Conservation (phyloP, 2,113 vertebrate species). For the Poeciliopsis occidentalis region DNA sequence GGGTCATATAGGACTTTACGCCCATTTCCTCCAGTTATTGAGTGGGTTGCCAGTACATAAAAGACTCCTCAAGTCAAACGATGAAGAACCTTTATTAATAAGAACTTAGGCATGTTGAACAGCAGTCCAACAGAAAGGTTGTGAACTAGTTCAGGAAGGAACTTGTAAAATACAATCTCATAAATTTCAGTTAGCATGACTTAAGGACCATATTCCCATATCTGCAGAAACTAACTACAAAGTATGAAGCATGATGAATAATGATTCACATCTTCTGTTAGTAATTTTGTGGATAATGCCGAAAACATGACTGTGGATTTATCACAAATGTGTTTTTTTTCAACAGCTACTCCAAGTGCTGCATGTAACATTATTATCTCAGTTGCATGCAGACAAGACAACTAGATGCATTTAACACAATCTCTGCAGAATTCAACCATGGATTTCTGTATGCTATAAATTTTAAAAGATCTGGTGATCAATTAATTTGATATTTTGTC, state of each 20-base stretch:
- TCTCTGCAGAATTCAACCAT: neutral
- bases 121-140: no score
- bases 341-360: neutral
- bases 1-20: neutral
- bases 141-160: no score
- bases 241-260: neutral
- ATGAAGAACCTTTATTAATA: no score
- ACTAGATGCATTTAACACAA: neutral
- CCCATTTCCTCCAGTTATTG: neutral
- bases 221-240: neutral
- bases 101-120: no score
- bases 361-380: neutral
- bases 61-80: no score
- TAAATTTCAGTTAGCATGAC: no score
- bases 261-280: neutral
- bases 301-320: neutral
- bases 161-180: no score
- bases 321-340: no score
- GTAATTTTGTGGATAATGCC: neutral
- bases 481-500: neutral
- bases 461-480: neutral
- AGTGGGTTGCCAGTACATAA: neutral
- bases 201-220: neutral
- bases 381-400: neutral
- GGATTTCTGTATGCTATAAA: neutral